A percentile compares a stretch with the other conserved stretches of the same genome.
These are phyloP conservation scores for Hydractinia echinata DNA, from an alignment of 30 jellyfish, hydroid and myxozoan species.

Conservation along the genomic window DNA sequence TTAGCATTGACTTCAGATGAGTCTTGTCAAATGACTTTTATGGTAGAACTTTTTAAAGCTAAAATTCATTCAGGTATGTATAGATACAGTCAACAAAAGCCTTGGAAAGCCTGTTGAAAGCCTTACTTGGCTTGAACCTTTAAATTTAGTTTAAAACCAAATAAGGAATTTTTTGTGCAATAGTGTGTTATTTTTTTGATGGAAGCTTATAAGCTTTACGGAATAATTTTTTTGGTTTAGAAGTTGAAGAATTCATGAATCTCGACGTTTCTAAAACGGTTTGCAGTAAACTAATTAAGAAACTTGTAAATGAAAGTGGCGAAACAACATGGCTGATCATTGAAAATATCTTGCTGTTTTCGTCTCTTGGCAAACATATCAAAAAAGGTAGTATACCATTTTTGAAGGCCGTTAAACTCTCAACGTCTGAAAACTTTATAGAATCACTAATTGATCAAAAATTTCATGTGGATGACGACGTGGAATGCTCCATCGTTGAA, in stretches of 20 bases:
- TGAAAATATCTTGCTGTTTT: background rate
- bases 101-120: too few relatives aligned
- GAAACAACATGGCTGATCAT: background rate
- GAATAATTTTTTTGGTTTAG: background rate
- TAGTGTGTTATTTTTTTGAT: too few relatives aligned
- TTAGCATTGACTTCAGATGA: background rate
- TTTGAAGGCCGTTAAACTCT: background rate
- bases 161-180: too few relatives aligned
- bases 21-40: background rate
- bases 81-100: too few relatives aligned
- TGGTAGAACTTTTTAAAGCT: slow-evolving; percentile 9
- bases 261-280: background rate
- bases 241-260: background rate
- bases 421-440: background rate
- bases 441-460: background rate
- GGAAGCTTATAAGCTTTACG: too few relatives aligned
- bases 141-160: too few relatives aligned
- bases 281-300: background rate
- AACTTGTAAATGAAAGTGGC: background rate
- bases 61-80: background rate
- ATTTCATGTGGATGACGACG: background rate
- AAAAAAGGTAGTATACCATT: background rate
- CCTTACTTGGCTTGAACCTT: too few relatives aligned
- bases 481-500: background rate
- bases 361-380: background rate